Evolutionary conservation across 2,113 vertebrate genomes (phyloP), one percentile per base, ranked within the genome.

Genomic region (Mesembrinibis cayennensis): DNA sequence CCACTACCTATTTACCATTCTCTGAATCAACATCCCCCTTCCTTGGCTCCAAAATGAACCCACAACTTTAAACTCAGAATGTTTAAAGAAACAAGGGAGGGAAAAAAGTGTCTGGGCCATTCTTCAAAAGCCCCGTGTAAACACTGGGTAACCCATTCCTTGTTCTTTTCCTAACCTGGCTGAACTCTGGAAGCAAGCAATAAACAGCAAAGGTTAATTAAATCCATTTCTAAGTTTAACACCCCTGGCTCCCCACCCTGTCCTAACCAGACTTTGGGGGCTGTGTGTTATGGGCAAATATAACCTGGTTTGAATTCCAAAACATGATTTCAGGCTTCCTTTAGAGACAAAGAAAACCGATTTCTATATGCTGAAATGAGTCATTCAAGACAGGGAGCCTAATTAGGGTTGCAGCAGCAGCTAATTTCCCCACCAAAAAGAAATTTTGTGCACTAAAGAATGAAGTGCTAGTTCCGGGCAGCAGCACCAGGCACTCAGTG

Each of bases 211-310:
- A 97, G 92, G 96, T 96, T 96, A 98, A 97, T 98, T 97, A 97
- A 97, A 93, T 87, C 89, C 90, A 82, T 94, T 96, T 96, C 96
- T 97, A 98, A 97, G 96, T 97, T 97, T 97, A 98, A 97, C 95
- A 93, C 84, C 70, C 82, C 62, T 6, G 80, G 13, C 70, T 97
- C 84, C 89, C 95, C 95, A 95, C 92, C 81, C 91, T 84, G 77
- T 82, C 82, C 94, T 97, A 91, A 92, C 93, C 92, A 95, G 91
- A 91, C 91, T 91, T 93, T 70, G 69, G 89, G 92, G 90, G 52
- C 62, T 95, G 92, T 91, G 81, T 94, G 63, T 87, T 89, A 92
- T 59, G 61, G 65, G 81, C 85, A 96, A 96, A 97, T 90, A 96
- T 96, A 96, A 95, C 94, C 89, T 93, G 93, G 42, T 90, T 96